Evolutionary conservation across 2,888 invertebrate genomes (phyloP), one percentile per base, ranked within the genome.

Genomic region (Craniophora ligustri): DNA sequence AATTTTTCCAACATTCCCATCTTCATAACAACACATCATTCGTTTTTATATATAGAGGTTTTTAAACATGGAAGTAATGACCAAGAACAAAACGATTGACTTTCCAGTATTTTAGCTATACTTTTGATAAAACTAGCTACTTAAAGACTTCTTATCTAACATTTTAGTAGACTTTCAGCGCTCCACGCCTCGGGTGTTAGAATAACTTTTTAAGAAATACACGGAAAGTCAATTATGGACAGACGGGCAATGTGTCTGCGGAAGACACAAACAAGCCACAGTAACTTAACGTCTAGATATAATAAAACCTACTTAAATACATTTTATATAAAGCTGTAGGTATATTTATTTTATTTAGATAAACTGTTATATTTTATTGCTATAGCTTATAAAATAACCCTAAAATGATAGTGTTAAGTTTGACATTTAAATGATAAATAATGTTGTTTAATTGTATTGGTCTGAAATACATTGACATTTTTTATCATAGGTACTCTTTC

Each of bases 141-240:
- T 46, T 38, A 41, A 41, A 60, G 45, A 59, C 42, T 48, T 54
- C 51, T 51, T 45, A 41, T 64, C 63, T 60, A 59, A 61, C 28
- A 68, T 63, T 62, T 53, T 48, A 57, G 65, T 71, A 65, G 62
- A 67, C 54, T 56, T 47, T 53, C 48, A 54, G 18, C 54, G 30
- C 32, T 53, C 57, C 35, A 57, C 59, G 63, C 50, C 55, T 59
- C 47, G 61, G 42, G 60, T 66, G 54, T 70, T 62, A 45, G 59
- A 70, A 67, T 65, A 61, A 72, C 72, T 65, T 68, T 71, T 73
- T 71, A 67, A 67, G 72, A 67, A 76, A 79, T 80, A 84, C 83
- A 82, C 62, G 79, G 63, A 75, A 84, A 79, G 74, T 82, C 83
- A 83, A 84, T 82, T 84, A 83, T 77, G 58, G 68, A 62, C 59